phyloP scores from a whole-genome alignment of 2,888 invertebrate genomes.

The Nomada ruficornis region DNA sequence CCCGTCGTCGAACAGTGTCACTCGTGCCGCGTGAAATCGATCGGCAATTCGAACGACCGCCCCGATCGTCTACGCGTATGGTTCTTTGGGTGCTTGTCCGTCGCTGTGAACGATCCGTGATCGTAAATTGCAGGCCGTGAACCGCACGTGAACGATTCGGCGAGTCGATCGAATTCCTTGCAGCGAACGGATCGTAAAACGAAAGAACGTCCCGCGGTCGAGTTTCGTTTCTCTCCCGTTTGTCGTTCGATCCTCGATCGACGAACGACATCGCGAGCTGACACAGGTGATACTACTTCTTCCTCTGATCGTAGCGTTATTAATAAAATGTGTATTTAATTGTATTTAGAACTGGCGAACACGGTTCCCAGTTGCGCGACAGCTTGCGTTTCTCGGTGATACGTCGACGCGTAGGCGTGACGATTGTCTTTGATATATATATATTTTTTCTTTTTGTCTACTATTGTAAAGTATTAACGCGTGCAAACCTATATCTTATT shows the following conservation, averaged over 20 bases:
- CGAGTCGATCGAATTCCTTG: not conserved
- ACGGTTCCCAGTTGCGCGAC: not conserved
- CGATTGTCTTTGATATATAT: not conserved
- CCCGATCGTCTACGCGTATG: not conserved
- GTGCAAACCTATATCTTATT: conserved; percentile 65
- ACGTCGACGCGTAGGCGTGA: conserved; percentile 9
- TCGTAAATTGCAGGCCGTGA: conserved; percentile 3
- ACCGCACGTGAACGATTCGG: not conserved
- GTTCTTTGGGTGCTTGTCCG: not conserved
- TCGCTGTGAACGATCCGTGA: not conserved
- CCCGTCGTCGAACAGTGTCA: not conserved
- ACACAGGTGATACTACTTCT: conserved; percentile 79
- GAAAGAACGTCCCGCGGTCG: not conserved
- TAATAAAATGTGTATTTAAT: conserved; percentile 60
- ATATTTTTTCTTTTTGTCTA: not conserved
- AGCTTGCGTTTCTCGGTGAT: conserved; percentile 30
- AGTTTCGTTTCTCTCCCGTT: not conserved
- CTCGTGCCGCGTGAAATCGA: conserved; percentile 28
- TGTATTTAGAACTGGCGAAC: conserved; percentile 46
- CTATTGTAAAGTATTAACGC: conserved; percentile 70
- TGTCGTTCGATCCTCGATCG: conserved; percentile 14
- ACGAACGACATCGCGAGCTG: conserved; percentile 15
- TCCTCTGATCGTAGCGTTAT: conserved; percentile 69
- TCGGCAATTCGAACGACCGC: conserved; percentile 1
- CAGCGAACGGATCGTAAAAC: conserved; percentile 5